These are phyloP conservation scores for Trichomalopsis sarcophagae DNA, from an alignment of 1,140 invertebrate species.

Conservation along the genomic window DNA sequence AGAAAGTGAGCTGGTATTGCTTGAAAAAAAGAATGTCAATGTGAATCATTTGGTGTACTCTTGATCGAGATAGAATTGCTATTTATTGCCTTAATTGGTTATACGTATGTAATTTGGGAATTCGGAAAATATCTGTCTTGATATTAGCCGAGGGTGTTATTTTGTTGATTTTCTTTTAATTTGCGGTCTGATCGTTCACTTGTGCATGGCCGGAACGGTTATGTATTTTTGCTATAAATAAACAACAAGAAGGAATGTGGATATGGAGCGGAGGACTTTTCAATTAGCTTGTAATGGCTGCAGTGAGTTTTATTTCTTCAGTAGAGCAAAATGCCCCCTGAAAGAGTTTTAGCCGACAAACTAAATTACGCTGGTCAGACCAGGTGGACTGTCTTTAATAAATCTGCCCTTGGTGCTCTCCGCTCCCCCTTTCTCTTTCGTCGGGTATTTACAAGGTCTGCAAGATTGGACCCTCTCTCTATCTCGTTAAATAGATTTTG, in stretches of 20 bases:
- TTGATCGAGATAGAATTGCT: not conserved
- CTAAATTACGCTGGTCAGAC: not conserved
- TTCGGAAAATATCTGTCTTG: too few relatives aligned
- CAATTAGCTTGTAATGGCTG: not conserved
- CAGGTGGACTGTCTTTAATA: conserved; percentile 19
- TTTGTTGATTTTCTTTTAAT: too few relatives aligned
- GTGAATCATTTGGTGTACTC: not conserved
- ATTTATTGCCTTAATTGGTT: not conserved
- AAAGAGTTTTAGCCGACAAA: not conserved
- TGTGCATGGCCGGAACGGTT: too few relatives aligned
- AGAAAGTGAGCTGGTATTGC: not conserved
- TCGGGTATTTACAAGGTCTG: conserved; percentile 20
- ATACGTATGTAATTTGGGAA: too few relatives aligned
- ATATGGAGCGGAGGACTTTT: not conserved
- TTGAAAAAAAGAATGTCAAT: not conserved
- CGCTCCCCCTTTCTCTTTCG: not conserved
- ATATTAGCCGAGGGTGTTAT: too few relatives aligned
- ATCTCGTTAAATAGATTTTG: conserved; percentile 11
- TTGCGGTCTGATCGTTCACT: too few relatives aligned
- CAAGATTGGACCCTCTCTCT: not conserved
- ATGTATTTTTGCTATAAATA: not conserved
- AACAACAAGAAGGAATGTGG: not conserved
- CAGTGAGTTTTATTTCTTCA: not conserved
- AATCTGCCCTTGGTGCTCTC: conserved; percentile 5
- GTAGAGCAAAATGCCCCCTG: not conserved